Percentiles rank a stretch among this genome's conserved stretches.
These are phyloP conservation scores for Cerceris rybyensis DNA, from an alignment of 2,888 invertebrate species.

Conservation along the genomic window DNA sequence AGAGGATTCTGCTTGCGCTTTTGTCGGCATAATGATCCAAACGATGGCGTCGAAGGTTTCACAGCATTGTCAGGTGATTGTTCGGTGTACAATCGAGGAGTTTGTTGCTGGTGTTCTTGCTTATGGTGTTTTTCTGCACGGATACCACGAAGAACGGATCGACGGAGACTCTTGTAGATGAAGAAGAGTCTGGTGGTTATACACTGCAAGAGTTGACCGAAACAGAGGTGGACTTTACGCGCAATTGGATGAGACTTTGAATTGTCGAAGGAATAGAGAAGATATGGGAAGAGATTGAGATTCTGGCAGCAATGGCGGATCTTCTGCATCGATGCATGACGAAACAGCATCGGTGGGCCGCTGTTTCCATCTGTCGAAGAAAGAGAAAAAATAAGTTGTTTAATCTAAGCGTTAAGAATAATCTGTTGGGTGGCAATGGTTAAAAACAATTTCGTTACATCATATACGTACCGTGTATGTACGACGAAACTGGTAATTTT, in stretches of 20 bases:
- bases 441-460: conserved; percentile 32
- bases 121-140: neutral
- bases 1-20: conserved; percentile 67
- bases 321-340: conserved; percentile 77
- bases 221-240: conserved; percentile 72
- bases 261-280: conserved; percentile 78
- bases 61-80: neutral
- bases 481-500: conserved; percentile 11
- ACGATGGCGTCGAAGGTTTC: conserved; percentile 20
- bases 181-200: conserved; percentile 69
- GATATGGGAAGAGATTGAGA: conserved; percentile 78
- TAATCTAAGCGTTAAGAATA: conserved; percentile 6
- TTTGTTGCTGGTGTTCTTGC: neutral
- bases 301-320: conserved; percentile 80
- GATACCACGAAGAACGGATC: conserved; percentile 48
- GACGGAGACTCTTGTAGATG: conserved; percentile 67
- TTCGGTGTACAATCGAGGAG: neutral
- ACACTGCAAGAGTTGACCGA: conserved; percentile 66
- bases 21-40: conserved; percentile 53
- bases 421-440: neutral
- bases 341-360: conserved; percentile 75
- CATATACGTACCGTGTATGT: neutral
- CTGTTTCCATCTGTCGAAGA: conserved; percentile 74
- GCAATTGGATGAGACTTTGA: conserved; percentile 76
- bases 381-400: conserved; percentile 31